Conservation (phyloP, 2,797 vertebrate genomes). For the Steatocranus sp. region DNA sequence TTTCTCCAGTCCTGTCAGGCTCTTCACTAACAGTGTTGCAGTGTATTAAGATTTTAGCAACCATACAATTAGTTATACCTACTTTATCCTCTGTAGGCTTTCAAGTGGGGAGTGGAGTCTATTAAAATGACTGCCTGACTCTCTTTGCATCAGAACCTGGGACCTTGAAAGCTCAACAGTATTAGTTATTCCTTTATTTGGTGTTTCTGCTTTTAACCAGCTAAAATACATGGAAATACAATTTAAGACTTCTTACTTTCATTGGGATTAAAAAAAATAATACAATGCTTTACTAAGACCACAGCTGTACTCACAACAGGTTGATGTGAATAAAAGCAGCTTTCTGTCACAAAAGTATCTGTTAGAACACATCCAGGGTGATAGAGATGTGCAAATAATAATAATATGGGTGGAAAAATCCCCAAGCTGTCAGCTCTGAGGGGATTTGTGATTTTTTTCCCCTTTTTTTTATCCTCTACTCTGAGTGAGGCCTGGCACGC, state of each 20-base stretch:
- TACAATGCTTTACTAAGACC: neutral
- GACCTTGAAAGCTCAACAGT: neutral
- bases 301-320: neutral
- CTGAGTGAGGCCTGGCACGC: constrained; percentile 33
- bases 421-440: constrained; percentile 57
- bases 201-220: neutral
- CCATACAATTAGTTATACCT: neutral
- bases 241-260: neutral
- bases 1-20: neutral
- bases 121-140: neutral
- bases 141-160: neutral
- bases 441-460: constrained; percentile 47
- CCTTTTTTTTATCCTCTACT: constrained; percentile 34
- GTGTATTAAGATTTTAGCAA: neutral
- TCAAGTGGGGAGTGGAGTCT: neutral
- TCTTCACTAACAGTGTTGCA: neutral
- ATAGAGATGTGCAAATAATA: constrained; percentile 31
- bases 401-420: constrained; percentile 54
- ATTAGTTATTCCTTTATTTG: neutral
- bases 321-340: neutral
- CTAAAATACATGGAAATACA: neutral
- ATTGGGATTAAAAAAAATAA: neutral
- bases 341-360: constrained; percentile 19
- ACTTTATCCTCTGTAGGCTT: neutral
- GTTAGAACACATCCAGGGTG: neutral